Percentiles rank a stretch among this genome's conserved stretches.
Evolutionary conservation across 2,797 vertebrate genomes (phyloP).

Genomic region (Remorina albescens): DNA sequence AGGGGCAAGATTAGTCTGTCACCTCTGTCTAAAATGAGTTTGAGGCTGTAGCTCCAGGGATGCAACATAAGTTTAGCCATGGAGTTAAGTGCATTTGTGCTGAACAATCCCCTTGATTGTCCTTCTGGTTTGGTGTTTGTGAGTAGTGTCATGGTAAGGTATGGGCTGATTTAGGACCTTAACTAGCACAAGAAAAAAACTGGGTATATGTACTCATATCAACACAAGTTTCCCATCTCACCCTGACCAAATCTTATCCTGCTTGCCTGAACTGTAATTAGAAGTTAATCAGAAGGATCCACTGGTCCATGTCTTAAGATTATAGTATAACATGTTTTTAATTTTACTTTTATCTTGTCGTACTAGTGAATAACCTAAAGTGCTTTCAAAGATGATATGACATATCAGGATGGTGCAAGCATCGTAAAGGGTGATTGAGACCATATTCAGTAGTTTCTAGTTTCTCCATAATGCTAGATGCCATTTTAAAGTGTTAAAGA

Average conservation of each 20-base stretch:
- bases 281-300: conserved; percentile 6
- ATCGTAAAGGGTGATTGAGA: background rate
- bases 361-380: conserved; percentile 4
- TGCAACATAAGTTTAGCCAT: conserved; percentile 68
- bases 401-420: background rate
- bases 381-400: background rate
- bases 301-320: background rate
- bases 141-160: conserved; percentile 41
- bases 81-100: conserved; percentile 69
- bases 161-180: conserved; percentile 39
- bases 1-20: conserved; percentile 78
- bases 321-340: background rate
- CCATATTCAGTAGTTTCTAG: background rate
- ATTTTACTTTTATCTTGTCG: background rate
- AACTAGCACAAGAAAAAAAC: conserved; percentile 18
- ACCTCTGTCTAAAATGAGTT: conserved; percentile 77
- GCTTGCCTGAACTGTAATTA: background rate
- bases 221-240: background rate
- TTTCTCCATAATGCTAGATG: no score
- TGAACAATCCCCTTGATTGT: conserved; percentile 71
- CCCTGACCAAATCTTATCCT: conserved; percentile 1
- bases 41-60: conserved; percentile 71
- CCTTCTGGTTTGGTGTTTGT: conserved; percentile 58
- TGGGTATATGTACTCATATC: conserved; percentile 1
- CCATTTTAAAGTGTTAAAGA: no score